A percentile compares a stretch with the other conserved stretches of the same genome.
These are phyloP conservation scores for Mixornis gularis DNA, from an alignment of 2,113 vertebrate species.

Conservation along the genomic window DNA sequence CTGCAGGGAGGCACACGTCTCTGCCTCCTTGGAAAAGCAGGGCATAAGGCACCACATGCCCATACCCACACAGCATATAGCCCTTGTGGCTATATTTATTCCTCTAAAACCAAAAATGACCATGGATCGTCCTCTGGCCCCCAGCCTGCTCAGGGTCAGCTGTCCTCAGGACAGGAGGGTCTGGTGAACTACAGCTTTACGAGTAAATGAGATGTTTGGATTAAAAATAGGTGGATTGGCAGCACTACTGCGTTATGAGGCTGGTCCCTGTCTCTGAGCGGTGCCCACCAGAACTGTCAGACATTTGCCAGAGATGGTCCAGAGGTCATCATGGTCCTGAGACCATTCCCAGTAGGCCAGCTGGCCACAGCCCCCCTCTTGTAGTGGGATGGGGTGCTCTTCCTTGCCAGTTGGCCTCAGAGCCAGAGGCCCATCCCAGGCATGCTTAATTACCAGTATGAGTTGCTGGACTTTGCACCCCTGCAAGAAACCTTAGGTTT, in stretches of 20 bases:
- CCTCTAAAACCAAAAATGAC: not conserved
- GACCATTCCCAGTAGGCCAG: not conserved
- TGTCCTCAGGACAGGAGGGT: not conserved
- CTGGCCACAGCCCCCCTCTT: not conserved
- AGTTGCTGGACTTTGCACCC: not conserved
- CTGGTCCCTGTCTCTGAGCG: not conserved
- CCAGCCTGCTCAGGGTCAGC: not conserved
- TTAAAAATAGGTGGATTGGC: not conserved
- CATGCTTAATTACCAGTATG: not conserved
- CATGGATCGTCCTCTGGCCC: not conserved
- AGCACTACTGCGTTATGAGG: rapidly evolving
- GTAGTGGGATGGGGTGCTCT: not conserved
- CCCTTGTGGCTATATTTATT: not conserved
- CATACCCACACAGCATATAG: not conserved
- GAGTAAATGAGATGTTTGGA: not conserved
- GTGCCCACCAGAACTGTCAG: not conserved
- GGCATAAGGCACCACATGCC: not conserved
- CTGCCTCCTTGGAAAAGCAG: not conserved
- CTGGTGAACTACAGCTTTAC: not conserved
- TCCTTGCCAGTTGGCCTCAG: not conserved
- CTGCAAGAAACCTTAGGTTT: not conserved
- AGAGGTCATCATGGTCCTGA: not conserved
- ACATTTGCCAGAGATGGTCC: not conserved
- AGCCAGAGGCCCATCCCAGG: not conserved
- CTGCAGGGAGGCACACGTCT: not conserved